These are phyloP conservation scores for Trilocha varians DNA, from an alignment of 2,888 invertebrate species.

Conservation along the genomic window DNA sequence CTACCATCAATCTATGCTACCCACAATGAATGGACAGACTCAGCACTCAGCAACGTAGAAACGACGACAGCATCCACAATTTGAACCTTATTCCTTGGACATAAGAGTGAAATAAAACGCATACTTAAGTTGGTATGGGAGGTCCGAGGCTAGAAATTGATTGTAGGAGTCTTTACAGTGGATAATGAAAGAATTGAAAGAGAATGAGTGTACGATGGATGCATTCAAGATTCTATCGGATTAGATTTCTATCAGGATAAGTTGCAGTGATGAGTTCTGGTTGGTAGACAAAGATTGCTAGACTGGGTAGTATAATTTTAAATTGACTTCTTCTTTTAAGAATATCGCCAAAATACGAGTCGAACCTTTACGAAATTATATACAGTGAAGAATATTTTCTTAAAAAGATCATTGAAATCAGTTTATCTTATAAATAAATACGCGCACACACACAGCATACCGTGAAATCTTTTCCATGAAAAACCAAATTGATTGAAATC, in stretches of 20 bases:
- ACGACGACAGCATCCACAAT: conserved; percentile 11
- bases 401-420: too few relatives aligned
- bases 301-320: too few relatives aligned
- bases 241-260: background rate
- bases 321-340: too few relatives aligned
- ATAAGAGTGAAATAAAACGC: conserved; percentile 19
- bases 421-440: too few relatives aligned
- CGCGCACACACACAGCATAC: too few relatives aligned
- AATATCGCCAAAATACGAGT: too few relatives aligned
- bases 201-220: conserved; percentile 34
- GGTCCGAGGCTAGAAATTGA: conserved; percentile 55
- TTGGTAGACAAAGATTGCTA: too few relatives aligned
- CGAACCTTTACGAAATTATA: too few relatives aligned
- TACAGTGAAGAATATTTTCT: too few relatives aligned
- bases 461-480: too few relatives aligned
- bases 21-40: conserved; percentile 65
- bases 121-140: conserved; percentile 26
- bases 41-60: conserved; percentile 29
- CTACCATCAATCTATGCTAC: conserved; percentile 66
- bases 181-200: conserved; percentile 69
- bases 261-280: background rate
- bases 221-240: background rate
- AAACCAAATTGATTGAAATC: too few relatives aligned
- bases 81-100: conserved; percentile 18
- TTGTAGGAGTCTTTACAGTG: conserved; percentile 61